phyloP scores from a whole-genome alignment of 2,113 vertebrate genomes.

The Calyptomena viridis region DNA sequence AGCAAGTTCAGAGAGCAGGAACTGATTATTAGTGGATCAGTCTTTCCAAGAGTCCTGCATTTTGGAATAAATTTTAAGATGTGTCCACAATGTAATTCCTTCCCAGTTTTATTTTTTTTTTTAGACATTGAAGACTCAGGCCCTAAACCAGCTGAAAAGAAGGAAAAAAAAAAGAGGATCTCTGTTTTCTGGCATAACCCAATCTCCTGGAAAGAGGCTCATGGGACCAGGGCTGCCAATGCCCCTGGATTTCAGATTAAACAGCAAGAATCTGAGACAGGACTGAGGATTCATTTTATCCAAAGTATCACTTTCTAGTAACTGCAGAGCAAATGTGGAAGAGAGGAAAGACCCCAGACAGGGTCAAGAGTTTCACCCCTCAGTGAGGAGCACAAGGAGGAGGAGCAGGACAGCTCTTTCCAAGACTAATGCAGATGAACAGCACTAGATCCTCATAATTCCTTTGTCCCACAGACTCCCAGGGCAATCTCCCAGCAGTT shows the following conservation, averaged over 20 bases:
- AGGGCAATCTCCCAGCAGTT: neutral
- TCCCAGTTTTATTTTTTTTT: neutral
- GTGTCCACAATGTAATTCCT: neutral
- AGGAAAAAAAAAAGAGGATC: neutral
- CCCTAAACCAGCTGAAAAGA: neutral
- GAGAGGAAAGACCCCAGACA: neutral
- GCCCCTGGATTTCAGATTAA: neutral
- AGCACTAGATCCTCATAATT: neutral
- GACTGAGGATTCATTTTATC: neutral
- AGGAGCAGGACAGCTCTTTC: neutral
- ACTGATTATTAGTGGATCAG: accelerated
- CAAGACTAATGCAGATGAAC: neutral
- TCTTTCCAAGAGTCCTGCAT: neutral
- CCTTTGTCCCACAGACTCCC: neutral
- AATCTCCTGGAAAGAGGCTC: neutral
- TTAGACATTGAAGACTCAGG: neutral
- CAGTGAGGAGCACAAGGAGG: neutral
- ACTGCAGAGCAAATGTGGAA: accelerated
- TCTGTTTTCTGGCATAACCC: neutral
- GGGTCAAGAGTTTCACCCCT: neutral
- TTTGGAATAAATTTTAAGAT: neutral
- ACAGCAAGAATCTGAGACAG: neutral
- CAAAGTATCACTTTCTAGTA: neutral
- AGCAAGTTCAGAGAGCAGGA: neutral
- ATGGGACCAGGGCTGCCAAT: neutral